Evolutionary conservation across 2,797 vertebrate species (phyloP), one percentile per base, ranked within the genome.

Genomic region (Amniataba percoides): DNA sequence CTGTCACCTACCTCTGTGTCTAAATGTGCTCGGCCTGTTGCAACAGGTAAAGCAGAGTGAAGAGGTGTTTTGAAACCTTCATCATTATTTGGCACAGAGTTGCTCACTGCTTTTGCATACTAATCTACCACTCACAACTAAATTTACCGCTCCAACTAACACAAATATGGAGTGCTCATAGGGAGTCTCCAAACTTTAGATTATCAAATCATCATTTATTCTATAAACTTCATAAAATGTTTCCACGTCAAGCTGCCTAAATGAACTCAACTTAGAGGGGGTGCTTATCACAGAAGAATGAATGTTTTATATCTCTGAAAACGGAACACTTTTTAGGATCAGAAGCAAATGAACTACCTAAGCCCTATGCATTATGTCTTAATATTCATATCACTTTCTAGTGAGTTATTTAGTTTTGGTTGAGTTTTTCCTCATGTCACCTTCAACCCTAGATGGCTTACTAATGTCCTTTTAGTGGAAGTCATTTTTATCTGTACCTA

Each of bases 201-300:
- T 36, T 7, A 36, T 36, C 34, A 36, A 7, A 36, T 36, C 8
- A 7, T 5, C 34, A 36, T 36, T 36, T 36, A 36, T 36, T 36
- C 8, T 56, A 57, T 34, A 40, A 34, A 45, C 18, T 57, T 57
- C 25, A 48, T 69, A 13, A 23, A 57, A 31, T 57, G 66, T 46
- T 64, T 57, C 53, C 16, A 10, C 19, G 57, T 55, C 65, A 55
- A 19, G 43, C 51, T 31, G 23, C 55, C 15, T 42, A 7, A 42
- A 27, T 42, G 21, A 27, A 16, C 21, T 45, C 40, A 2, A 14
- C 16, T n/a, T 55, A 16, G 39, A 43, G 16, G 15, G 31, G 55
- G 6, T 43, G 39, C 16, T 49, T 15, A 59, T 39, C 10, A 49
- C n/a, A 43, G n/a, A 23, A 2, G 15, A 23, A 70, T 48, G n/a